Evolutionary conservation across 2,113 vertebrate genomes (phyloP).

Genomic region (Osmerus eperlanus): DNA sequence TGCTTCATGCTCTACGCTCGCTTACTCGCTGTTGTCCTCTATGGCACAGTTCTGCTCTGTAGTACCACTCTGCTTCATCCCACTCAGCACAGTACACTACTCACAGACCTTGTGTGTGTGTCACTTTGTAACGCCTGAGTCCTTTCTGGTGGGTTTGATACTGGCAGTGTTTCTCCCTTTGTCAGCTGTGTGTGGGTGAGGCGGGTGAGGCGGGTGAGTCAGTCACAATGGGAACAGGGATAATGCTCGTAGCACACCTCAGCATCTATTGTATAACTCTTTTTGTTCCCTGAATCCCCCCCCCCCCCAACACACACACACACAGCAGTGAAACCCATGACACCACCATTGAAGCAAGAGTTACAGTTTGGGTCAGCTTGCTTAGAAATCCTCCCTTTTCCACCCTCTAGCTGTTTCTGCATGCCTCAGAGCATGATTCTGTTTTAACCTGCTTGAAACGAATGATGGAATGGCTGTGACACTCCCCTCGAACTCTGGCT

Average conservation of each 20-base stretch:
- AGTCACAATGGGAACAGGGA: conserved; percentile 30
- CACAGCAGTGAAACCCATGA: conserved; percentile 24
- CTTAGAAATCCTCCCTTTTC: conserved; percentile 42
- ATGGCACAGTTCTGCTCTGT: too few relatives aligned
- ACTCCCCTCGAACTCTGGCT: conserved; percentile 18
- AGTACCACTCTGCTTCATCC: not conserved
- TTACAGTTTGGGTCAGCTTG: conserved; percentile 43
- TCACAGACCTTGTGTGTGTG: not conserved
- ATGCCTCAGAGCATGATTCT: conserved; percentile 42
- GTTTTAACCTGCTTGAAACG: conserved; percentile 32
- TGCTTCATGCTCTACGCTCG: not conserved
- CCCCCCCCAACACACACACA: conserved; percentile 5
- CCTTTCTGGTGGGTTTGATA: conserved; percentile 3
- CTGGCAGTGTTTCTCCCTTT: conserved; percentile 37
- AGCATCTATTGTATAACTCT: conserved; percentile 32
- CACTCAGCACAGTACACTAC: not conserved
- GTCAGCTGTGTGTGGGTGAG: conserved; percentile 11
- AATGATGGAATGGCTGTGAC: conserved; percentile 24
- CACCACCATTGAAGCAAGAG: conserved; percentile 11
- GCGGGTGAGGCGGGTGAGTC: conserved; percentile 17
- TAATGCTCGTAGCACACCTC: conserved; percentile 40
- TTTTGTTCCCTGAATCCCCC: conserved; percentile 58
- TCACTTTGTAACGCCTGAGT: conserved; percentile 17
- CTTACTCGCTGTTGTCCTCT: not conserved
- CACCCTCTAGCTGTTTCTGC: conserved; percentile 31